Evolutionary conservation across 2,888 invertebrate genomes (phyloP).

Genomic region (Eilema depressum): DNA sequence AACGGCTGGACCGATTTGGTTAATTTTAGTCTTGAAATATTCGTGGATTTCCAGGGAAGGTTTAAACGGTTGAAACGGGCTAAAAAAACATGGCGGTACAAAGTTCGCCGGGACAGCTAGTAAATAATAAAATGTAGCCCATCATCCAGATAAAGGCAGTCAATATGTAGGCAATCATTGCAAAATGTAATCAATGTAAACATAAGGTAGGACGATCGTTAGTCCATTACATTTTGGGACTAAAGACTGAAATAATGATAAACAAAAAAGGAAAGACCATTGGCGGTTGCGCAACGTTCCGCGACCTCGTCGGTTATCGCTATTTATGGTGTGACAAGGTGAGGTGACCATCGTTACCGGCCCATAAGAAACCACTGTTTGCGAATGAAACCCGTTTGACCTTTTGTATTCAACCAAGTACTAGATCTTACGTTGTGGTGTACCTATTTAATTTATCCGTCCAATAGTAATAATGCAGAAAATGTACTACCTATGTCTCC

Average conservation of each 20-base stretch:
- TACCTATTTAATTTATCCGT: constrained; percentile 6
- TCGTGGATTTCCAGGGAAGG: too few species aligned
- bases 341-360: constrained; percentile 71
- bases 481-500: neutral
- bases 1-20: too few species aligned
- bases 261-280: constrained; percentile 68
- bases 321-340: constrained; percentile 80
- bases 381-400: constrained; percentile 49
- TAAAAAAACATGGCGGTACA: too few species aligned
- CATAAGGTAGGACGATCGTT: constrained; percentile 26
- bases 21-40: too few species aligned
- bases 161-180: constrained; percentile 18
- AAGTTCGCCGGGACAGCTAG: too few species aligned
- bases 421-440: constrained; percentile 21
- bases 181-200: constrained; percentile 23
- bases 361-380: constrained; percentile 66
- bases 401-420: constrained; percentile 33
- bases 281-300: constrained; percentile 69
- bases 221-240: constrained; percentile 50
- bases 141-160: neutral
- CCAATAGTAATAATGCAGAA: too few species aligned
- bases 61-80: too few species aligned
- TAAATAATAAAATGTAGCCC: neutral
- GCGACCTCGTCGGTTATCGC: constrained; percentile 80
- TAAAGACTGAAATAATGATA: constrained; percentile 61